Percentiles rank a stretch among this genome's conserved stretches.
Conservation (phyloP, 2,113 vertebrate genomes). For the Lepisosteus oculatus region DNA sequence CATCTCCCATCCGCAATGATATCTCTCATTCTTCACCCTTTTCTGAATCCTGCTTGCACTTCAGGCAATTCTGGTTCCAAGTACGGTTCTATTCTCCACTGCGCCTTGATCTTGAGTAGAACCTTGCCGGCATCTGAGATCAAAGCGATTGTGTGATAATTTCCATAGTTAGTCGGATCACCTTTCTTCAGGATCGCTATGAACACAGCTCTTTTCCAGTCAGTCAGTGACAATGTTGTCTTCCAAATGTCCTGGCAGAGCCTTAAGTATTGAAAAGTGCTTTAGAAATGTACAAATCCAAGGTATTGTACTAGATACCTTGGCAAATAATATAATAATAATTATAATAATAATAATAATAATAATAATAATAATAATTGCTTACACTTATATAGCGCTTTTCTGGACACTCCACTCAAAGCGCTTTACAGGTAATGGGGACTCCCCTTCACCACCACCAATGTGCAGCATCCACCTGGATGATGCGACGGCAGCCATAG, state of each 20-base stretch:
- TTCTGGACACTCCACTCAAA: too few relatives aligned
- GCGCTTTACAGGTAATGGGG: too few relatives aligned
- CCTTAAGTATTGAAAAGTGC: too few relatives aligned
- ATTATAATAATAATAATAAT: too few relatives aligned
- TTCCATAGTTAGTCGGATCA: slow-evolving; percentile 1
- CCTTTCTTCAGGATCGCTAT: not conserved
- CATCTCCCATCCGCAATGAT: not conserved
- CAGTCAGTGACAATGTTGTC: not conserved
- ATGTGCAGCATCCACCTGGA: too few relatives aligned
- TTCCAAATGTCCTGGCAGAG: not conserved
- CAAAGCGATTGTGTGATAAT: not conserved
- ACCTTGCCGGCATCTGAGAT: not conserved
- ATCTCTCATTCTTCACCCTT: not conserved
- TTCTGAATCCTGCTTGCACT: not conserved
- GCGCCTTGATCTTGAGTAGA: not conserved
- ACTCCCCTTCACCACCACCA: too few relatives aligned
- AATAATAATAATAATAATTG: too few relatives aligned
- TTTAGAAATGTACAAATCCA: too few relatives aligned
- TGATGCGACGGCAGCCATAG: too few relatives aligned
- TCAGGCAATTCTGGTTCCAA: not conserved
- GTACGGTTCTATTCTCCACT: not conserved
- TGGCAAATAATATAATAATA: too few relatives aligned
- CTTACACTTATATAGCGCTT: too few relatives aligned
- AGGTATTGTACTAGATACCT: too few relatives aligned
- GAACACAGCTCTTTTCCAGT: not conserved